Conservation (phyloP, 2,888 invertebrate genomes). For the Stratiomys singularior region DNA sequence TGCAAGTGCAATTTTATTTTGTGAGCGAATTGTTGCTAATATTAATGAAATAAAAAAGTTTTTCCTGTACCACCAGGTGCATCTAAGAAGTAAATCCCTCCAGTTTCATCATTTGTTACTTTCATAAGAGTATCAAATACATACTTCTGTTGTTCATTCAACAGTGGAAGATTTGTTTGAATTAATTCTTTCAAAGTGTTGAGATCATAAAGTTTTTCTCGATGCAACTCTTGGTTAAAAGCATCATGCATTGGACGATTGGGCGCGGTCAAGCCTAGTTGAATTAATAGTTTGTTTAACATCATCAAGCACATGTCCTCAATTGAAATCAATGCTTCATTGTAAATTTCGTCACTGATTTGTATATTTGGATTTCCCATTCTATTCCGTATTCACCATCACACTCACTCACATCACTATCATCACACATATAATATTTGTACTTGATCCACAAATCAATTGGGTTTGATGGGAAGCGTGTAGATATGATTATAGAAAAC, state of each 20-base stretch:
- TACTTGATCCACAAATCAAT: conserved; percentile 54
- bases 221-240: conserved; percentile 55
- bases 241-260: conserved; percentile 54
- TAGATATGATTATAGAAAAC: conserved; percentile 55
- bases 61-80: conserved; percentile 49
- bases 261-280: conserved; percentile 56
- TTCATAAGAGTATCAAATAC: conserved; percentile 36
- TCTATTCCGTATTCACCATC: conserved; percentile 35
- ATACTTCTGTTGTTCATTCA: conserved; percentile 44
- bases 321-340: conserved; percentile 55
- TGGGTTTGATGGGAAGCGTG: conserved; percentile 55
- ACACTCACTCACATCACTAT: no score
- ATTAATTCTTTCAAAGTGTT: conserved; percentile 49
- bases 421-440: conserved; percentile 53
- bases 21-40: conserved; percentile 45
- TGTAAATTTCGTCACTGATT: conserved; percentile 54
- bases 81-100: conserved; percentile 48
- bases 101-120: conserved; percentile 39
- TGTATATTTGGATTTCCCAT: conserved; percentile 44
- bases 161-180: conserved; percentile 48
- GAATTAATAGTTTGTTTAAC: conserved; percentile 48
- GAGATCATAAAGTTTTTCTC: conserved; percentile 54
- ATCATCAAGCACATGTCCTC: conserved; percentile 54
- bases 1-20: conserved; percentile 51
- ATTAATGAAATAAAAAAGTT: conserved; percentile 50